phyloP scores from a whole-genome alignment of 2,797 vertebrate genomes.

The Dendrocincla tyrannina region DNA sequence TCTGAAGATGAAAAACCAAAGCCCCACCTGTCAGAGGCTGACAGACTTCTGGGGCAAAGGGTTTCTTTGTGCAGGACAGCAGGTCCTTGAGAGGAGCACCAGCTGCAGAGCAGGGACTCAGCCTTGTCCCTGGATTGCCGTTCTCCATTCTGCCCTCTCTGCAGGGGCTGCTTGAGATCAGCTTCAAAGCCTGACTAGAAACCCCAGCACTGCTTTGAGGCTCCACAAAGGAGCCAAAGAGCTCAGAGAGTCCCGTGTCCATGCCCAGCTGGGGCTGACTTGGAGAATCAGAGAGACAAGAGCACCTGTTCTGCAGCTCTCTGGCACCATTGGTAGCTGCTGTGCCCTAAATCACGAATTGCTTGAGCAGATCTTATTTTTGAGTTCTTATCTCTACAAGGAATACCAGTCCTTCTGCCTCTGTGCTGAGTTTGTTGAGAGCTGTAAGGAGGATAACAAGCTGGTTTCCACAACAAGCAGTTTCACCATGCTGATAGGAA shows the following conservation, averaged over 20 bases:
- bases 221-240: background rate
- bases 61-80: background rate
- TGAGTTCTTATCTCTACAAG: background rate
- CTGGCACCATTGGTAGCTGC: accelerated
- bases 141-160: background rate
- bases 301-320: background rate
- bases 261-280: background rate
- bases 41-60: background rate
- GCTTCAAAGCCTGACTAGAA: background rate
- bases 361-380: background rate
- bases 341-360: background rate
- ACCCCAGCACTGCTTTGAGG: background rate
- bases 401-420: background rate
- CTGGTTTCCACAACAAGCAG: background rate
- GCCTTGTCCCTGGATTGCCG: background rate
- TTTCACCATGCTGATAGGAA: background rate
- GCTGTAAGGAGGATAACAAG: background rate
- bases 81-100: background rate
- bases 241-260: background rate
- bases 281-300: accelerated
- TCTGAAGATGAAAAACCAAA: background rate
- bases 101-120: background rate
- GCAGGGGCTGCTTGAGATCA: background rate
- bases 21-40: background rate
- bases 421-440: background rate